Evolutionary conservation across 2,797 vertebrate genomes (phyloP), one percentile per base, ranked within the genome.

Genomic region (Hemibagrus guttatus): DNA sequence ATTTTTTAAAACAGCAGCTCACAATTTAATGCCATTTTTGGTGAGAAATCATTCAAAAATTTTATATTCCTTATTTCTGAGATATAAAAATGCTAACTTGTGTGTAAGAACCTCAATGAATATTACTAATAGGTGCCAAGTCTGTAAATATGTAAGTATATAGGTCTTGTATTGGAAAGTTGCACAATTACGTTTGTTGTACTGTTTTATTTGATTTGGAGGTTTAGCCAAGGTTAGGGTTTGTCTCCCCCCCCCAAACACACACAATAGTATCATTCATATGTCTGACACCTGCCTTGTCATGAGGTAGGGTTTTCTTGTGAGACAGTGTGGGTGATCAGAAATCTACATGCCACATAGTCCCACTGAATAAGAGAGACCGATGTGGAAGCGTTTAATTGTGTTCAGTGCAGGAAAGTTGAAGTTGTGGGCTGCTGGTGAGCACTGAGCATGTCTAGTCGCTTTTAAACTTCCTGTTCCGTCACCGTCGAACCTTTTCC

Each of bases 401-500:
- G 49, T 39, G 21, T 71, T 56, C 16, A 21, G 85, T 46, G 71
- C 6, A 54, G 11, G 42, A 87, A 71, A 87, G 74, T 49, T 64
- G 54, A 80, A 46, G 85, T 87, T 83, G 28, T 28, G 23, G 86
- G 35, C 35, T 76, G 26, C 7, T 35, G 75, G 81, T 68, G 72
- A 35, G 63, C 21, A 23, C 49, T 39, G 52, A 61, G 23, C 35
- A 6, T 31, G 52, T 28, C 59, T 66, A 76, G 46, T 79, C 86
- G 35, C 19, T 59, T 49, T 49, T 39, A 31, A 66, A 52, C 83
- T 75, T 87, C 86, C 72, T 79, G 52, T 84, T 87, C 6, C 19
- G n/a, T 59, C 28, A 6, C 26, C 19, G 46, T 7, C 16, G 11
- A 71, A 72, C 26, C 26, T 61, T 79, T 61, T 86, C 69, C 49